Evolutionary conservation across 1,140 invertebrate genomes (phyloP).

Genomic region (Saccostrea cuccullata): DNA sequence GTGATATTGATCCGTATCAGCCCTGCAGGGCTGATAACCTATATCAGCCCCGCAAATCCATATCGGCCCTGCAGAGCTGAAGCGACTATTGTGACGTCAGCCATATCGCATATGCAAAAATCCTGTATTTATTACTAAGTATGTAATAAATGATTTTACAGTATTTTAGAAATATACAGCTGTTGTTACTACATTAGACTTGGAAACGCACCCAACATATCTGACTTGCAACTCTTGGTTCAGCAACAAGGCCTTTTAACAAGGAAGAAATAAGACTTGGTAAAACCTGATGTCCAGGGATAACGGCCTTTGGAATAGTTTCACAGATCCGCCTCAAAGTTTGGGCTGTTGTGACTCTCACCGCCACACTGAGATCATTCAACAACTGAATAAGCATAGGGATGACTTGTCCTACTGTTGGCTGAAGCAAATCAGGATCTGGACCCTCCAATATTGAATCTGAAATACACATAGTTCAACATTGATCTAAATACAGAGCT

Average conservation of each 20-base stretch:
- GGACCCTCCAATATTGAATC: constrained; percentile 96
- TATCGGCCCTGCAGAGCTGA: too few species aligned
- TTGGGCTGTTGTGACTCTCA: constrained; percentile 98
- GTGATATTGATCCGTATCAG: too few species aligned
- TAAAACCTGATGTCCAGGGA: constrained; percentile 86
- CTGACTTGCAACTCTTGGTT: constrained; percentile 97
- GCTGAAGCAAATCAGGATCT: constrained; percentile 91
- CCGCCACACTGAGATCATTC: constrained; percentile 89
- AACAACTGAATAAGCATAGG: constrained; percentile 96
- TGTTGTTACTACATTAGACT: too few species aligned
- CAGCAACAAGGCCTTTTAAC: constrained; percentile 90
- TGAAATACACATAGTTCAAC: constrained; percentile 59
- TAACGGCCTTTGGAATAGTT: constrained; percentile 95
- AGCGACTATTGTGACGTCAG: too few species aligned
- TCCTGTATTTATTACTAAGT: too few species aligned
- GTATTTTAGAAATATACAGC: too few species aligned
- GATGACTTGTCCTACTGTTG: constrained; percentile 97
- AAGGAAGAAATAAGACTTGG: constrained; percentile 91
- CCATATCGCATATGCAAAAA: too few species aligned
- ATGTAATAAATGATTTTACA: too few species aligned
- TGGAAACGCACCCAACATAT: constrained; percentile 90
- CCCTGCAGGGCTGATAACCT: too few species aligned
- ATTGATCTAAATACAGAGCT: too few species aligned
- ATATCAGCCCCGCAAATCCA: too few species aligned
- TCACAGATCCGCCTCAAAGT: constrained; percentile 98